Base-by-base conservation (phyloP, 2,888 invertebrate species). In the Tetropium fuscum region DNA sequence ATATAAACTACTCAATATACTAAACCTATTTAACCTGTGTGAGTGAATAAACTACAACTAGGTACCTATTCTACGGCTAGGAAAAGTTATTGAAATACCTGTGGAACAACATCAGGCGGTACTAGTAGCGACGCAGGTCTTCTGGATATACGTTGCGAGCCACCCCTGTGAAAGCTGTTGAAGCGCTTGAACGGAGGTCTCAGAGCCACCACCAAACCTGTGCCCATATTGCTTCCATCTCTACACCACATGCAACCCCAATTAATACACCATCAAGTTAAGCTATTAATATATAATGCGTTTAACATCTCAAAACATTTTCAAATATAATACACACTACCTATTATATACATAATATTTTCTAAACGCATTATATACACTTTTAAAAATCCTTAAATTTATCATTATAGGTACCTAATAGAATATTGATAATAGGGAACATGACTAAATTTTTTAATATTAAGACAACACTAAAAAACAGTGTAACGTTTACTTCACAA, bases 131-230 rank as follows among this genome's bases (percentile, higher is more conserved):
- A 80, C 56, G 75, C 71, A 38, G 79, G 79, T 58, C 74, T 60
- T 63, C 70, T 66, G 62, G 67, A 66, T 49, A 71, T 66, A 62
- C 78, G 69, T 60, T 74, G 73, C 34, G 79, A 79, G 54, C 75
- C 78, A 49, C 75, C 74, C 54, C 80, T 76, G 18, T 81, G 75
- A 57, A 81, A 76, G 34, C 81, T 79, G 76, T 80, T 78, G 76
- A 80, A 78, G 63, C 81, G 78, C 60, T 78, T 78, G 72, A 81
- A 81, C 57, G 80, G 78, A 51, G 81, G 80, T 68, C 79, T 74
- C 70, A 81, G 73, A 63, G 79, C 80, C 73, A 78, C 74, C 77
- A 80, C 79, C 78, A 79, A 73, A 64, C 78, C 78, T 63, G 75
- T 74, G 67, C 79, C 77, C 69, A 77, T 70, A 65, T 72, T 74